Conservation (phyloP, 1,140 invertebrate genomes). For the Philopotamus ludificatus region DNA sequence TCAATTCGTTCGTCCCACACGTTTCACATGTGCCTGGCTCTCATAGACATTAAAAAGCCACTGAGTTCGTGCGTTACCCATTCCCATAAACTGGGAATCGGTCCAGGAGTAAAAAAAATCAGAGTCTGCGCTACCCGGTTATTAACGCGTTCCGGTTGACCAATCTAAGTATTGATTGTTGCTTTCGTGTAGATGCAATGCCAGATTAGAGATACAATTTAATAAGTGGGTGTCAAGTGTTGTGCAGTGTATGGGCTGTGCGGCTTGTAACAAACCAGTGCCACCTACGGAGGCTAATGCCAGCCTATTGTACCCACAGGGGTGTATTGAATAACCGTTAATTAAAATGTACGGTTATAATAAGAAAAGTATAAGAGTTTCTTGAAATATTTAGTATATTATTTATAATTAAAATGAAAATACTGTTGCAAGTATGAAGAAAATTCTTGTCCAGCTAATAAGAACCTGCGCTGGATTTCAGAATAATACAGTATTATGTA, state of each 20-base stretch:
- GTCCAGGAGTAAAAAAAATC: not conserved
- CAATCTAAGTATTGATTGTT: conserved; percentile 4
- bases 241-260: not conserved
- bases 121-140: conserved; percentile 5
- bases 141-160: not conserved
- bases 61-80: too few relatives aligned
- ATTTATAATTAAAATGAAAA: too few relatives aligned
- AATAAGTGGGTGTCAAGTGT: conserved; percentile 32
- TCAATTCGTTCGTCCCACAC: too few relatives aligned
- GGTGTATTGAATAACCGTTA: conserved; percentile 13
- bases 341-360: too few relatives aligned
- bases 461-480: too few relatives aligned
- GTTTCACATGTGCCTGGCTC: too few relatives aligned
- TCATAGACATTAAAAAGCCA: too few relatives aligned
- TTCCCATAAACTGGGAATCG: not conserved
- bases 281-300: conserved; percentile 19
- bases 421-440: too few relatives aligned
- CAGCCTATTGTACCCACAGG: conserved; percentile 12
- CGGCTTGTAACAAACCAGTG: not conserved
- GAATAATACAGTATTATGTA: too few relatives aligned
- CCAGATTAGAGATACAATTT: conserved; percentile 23
- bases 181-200: not conserved
- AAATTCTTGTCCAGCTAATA: too few relatives aligned
- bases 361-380: too few relatives aligned
- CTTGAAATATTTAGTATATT: too few relatives aligned